Percentiles rank a stretch among this genome's conserved stretches.
These are phyloP conservation scores for Aleiodes alternator DNA, from an alignment of 2,888 invertebrate species.

Conservation along the genomic window DNA sequence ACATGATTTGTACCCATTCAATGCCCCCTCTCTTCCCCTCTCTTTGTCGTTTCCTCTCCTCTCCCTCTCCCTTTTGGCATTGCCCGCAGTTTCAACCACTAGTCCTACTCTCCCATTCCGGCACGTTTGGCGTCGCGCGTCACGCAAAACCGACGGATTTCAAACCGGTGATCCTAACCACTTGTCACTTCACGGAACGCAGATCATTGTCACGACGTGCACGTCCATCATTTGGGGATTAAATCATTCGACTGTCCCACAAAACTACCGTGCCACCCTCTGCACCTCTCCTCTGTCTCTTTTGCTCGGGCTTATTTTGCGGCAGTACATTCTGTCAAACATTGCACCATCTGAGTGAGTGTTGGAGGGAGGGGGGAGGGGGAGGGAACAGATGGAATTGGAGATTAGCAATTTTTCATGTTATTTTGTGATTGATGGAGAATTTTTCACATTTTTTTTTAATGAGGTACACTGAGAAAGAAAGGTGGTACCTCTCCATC, in stretches of 20 bases:
- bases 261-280: conserved; percentile 53
- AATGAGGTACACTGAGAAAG: no score
- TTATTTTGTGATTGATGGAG: not conserved
- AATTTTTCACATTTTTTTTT: no score
- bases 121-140: conserved; percentile 43
- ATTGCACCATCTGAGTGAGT: not conserved
- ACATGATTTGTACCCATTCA: conserved; percentile 73
- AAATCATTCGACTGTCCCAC: conserved; percentile 70
- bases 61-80: conserved; percentile 47
- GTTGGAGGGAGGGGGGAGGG: no score
- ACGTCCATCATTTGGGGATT: conserved; percentile 74
- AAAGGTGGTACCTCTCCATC: no score
- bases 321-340: conserved; percentile 9
- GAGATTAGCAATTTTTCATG: conserved; percentile 3
- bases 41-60: conserved; percentile 37
- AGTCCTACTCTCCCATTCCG: conserved; percentile 31
- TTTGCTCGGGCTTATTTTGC: conserved; percentile 41
- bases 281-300: not conserved
- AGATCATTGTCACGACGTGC: conserved; percentile 73
- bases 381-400: conserved; percentile 11
- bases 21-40: conserved; percentile 37
- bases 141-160: conserved; percentile 59
- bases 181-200: conserved; percentile 74
- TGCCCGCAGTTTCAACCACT: conserved; percentile 49
- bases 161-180: conserved; percentile 72